Evolutionary conservation across 2,888 invertebrate genomes (phyloP), one percentile per base, ranked within the genome.

Genomic region (Hydropsyche betteni): DNA sequence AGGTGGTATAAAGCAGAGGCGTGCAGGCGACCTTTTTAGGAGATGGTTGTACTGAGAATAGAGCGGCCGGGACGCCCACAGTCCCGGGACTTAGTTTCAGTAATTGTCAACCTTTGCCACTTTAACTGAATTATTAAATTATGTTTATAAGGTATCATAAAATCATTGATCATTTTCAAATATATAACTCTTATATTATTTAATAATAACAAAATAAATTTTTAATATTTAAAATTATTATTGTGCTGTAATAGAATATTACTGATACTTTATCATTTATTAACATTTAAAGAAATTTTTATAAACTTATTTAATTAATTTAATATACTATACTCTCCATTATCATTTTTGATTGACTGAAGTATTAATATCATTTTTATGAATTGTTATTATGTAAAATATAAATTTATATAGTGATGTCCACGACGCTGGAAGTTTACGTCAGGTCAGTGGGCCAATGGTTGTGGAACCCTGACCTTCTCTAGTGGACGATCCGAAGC

Each of bases 11-110:
- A 64, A 72, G 72, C 53, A 72, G 58, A 61, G 55, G 72, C 34
- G 58, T 50, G 12, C 80, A 80, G 80, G 79, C 80, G 78, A 80
- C 84, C 84, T 82, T 84, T 84, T 84, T 84, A 83, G 84, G 84
- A 81, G 81, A 82, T 81, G 81, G 81, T 80, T 80, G 81, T 81
- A 83, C 80, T 75, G 74, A 75, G 78, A 78, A 77, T 78, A 78
- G 78, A 75, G 70, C 75, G 51, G 72, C 77, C 68, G 71, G 77
- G 75, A 34, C 69, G 69, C 68, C 74, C 74, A 72, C 64, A 58
- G 72, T 2, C 44, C 50, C 38, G 58, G 64, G 69, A 68, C 51
- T 44, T 36, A 72, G 72, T 8, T 36, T 12, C 58, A 70, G 12
- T n/a, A 10, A 64, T 69, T 51, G 44, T 38, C 16, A 61, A 72